Percentiles rank a stretch among this genome's conserved stretches.
These are phyloP conservation scores for Ichneumon xanthorius DNA, from an alignment of 2,888 invertebrate species.

Conservation along the genomic window DNA sequence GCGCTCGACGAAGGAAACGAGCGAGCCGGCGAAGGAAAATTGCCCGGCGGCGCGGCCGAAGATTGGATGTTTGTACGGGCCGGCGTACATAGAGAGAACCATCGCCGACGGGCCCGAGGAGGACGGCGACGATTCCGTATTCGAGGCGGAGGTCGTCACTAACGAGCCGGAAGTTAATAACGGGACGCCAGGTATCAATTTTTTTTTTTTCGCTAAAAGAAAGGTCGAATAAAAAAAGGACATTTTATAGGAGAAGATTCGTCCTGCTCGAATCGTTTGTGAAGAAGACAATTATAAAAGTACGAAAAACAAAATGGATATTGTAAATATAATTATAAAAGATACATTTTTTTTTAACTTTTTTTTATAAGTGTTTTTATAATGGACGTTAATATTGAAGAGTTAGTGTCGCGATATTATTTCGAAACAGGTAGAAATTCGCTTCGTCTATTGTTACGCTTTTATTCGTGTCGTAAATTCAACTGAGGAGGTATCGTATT, in stretches of 20 bases:
- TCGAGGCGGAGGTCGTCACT: constrained; percentile 75
- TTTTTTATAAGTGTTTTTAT: too few species aligned
- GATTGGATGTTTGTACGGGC: constrained; percentile 72
- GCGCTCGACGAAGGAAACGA: constrained; percentile 43
- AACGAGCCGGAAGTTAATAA: constrained; percentile 28
- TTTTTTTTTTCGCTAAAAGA: constrained; percentile 11
- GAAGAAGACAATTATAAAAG: neutral
- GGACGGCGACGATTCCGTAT: constrained; percentile 83
- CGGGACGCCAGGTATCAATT: constrained; percentile 59
- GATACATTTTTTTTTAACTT: too few species aligned
- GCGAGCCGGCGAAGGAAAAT: constrained; percentile 44
- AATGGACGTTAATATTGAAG: too few species aligned
- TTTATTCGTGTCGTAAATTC: too few species aligned
- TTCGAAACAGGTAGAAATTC: too few species aligned
- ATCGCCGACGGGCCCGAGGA: constrained; percentile 81
- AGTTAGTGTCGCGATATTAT: too few species aligned
- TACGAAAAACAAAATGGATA: neutral
- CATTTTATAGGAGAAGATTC: neutral
- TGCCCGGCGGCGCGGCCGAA: constrained; percentile 53
- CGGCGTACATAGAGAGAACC: constrained; percentile 80
- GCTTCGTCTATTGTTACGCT: too few species aligned
- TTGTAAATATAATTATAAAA: neutral
- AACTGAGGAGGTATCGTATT: too few species aligned
- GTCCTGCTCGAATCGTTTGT: neutral
- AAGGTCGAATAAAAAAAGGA: neutral